A percentile compares a stretch with the other conserved stretches of the same genome.
These are phyloP conservation scores for Lacanobia oleracea DNA, from an alignment of 2,888 invertebrate genomes.

Conservation along the genomic window DNA sequence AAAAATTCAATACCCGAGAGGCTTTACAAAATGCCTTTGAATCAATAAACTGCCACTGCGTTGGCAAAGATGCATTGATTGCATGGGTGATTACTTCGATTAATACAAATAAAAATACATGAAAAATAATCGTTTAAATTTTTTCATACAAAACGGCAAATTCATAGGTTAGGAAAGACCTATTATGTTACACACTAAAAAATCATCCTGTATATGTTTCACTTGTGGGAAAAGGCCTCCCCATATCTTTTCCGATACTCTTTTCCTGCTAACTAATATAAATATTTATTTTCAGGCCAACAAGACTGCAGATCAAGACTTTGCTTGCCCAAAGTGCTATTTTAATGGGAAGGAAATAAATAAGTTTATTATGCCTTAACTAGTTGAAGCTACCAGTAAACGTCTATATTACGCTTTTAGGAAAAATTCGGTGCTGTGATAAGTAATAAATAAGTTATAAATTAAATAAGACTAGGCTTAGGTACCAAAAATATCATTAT, in stretches of 20 bases:
- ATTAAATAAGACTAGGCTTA: constrained; percentile 2
- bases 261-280: neutral
- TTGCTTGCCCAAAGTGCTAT: constrained; percentile 93
- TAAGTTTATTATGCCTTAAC: constrained; percentile 72
- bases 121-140: no score
- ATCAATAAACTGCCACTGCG: no score
- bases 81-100: no score
- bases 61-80: no score
- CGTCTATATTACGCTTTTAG: constrained; percentile 3
- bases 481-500: neutral
- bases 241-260: neutral
- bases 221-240: neutral
- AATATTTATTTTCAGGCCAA: constrained; percentile 91
- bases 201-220: neutral
- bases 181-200: no score
- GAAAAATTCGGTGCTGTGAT: constrained; percentile 59
- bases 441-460: constrained; percentile 7
- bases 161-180: no score
- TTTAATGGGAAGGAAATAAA: constrained; percentile 82
- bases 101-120: no score
- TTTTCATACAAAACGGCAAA: no score
- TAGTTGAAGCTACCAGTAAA: constrained; percentile 2
- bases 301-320: constrained; percentile 92
- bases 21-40: no score
- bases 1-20: no score